A percentile compares a stretch with the other conserved stretches of the same genome.
Conservation (phyloP, 2,797 vertebrate genomes). For the Tokudaia muenninki region DNA sequence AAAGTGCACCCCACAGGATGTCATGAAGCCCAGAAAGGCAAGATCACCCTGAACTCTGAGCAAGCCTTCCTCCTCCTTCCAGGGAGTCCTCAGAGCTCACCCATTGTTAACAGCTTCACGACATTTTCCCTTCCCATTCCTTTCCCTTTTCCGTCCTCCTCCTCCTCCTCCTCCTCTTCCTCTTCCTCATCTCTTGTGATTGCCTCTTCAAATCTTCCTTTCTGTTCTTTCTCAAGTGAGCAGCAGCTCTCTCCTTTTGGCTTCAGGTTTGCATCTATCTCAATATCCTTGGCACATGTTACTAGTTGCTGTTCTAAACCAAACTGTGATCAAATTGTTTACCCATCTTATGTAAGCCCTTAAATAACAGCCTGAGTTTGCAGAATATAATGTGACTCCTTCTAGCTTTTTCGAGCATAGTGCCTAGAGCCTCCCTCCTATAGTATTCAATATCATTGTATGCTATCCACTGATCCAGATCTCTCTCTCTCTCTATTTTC, state of each 20-base stretch:
- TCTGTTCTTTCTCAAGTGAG: neutral
- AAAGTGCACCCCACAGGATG: neutral
- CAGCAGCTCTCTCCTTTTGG: neutral
- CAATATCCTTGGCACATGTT: neutral
- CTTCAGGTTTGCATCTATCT: neutral
- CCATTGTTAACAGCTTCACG: neutral
- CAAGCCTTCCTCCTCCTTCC: no score
- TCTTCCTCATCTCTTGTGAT: neutral
- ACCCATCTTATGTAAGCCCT: neutral
- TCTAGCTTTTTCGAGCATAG: neutral
- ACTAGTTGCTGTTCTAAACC: neutral
- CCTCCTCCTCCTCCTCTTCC: no score
- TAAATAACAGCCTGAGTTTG: neutral
- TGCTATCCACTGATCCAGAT: neutral
- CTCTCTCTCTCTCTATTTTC: no score
- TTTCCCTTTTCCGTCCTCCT: no score
- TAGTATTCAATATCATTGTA: neutral
- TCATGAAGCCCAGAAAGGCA: neutral
- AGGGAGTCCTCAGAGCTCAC: neutral
- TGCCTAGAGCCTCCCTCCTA: neutral
- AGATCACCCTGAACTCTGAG: neutral
- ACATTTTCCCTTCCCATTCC: rapidly evolving
- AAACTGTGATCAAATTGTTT: neutral
- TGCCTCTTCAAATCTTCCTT: neutral
- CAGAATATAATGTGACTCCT: no score